Conservation (phyloP, 1,140 invertebrate species). For the Ostrea edulis region DNA sequence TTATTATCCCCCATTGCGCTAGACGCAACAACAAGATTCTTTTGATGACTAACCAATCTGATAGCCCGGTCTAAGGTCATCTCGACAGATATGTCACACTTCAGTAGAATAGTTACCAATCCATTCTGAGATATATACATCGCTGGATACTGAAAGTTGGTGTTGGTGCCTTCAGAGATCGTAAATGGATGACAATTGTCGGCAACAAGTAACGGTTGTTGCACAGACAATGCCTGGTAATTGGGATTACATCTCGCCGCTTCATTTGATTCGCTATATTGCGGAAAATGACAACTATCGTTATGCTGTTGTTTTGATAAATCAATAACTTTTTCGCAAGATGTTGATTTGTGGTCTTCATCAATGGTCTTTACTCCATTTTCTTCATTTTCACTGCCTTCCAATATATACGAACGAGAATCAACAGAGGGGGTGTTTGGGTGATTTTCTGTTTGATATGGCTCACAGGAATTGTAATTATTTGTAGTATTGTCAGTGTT, state of each 20-base stretch:
- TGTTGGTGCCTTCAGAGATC: not conserved
- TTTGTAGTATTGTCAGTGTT: not conserved
- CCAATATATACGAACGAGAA: not conserved
- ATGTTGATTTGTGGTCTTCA: not conserved
- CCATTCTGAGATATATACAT: slow-evolving; percentile 72
- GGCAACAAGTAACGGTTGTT: not conserved
- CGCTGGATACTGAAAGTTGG: slow-evolving; percentile 68
- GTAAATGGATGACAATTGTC: not conserved
- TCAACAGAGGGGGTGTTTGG: not conserved
- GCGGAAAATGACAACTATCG: not conserved
- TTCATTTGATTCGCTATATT: not conserved
- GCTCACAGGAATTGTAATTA: too few species aligned
- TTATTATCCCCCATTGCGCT: slow-evolving; percentile 67
- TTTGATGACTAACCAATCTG: slow-evolving; percentile 72
- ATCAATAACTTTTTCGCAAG: not conserved
- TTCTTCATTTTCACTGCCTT: not conserved
- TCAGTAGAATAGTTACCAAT: slow-evolving; percentile 72
- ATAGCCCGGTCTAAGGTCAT: slow-evolving; percentile 73
- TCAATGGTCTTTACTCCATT: not conserved
- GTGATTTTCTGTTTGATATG: not conserved
- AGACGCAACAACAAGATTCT: slow-evolving; percentile 70
- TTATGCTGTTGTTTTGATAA: not conserved
- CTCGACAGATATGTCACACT: slow-evolving; percentile 73
- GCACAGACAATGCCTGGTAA: not conserved
- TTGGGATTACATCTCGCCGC: not conserved